A percentile compares a stretch with the other conserved stretches of the same genome.
Evolutionary conservation across 2,113 vertebrate genomes (phyloP).

Genomic region (Corythoichthys haematopterus): DNA sequence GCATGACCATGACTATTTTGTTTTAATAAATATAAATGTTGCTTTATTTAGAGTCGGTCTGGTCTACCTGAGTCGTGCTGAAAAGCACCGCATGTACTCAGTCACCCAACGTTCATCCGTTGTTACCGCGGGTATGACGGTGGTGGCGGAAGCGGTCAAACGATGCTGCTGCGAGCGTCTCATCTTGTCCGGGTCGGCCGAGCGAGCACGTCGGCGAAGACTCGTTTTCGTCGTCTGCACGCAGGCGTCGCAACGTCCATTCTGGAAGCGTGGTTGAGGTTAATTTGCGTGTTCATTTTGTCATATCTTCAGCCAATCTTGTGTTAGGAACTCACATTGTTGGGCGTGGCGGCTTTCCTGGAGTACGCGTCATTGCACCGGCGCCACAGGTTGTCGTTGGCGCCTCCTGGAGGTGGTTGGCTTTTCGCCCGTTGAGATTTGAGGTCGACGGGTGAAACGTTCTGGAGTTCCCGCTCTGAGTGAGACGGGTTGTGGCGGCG

Average conservation of each 20-base stretch:
- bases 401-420: slow-evolving; percentile 42
- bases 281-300: neutral
- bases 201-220: slow-evolving; percentile 69
- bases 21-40: neutral
- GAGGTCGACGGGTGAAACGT: slow-evolving; percentile 39
- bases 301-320: slow-evolving; percentile 14
- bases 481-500: slow-evolving; percentile 30
- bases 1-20: too few relatives aligned
- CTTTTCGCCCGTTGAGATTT: slow-evolving; percentile 74
- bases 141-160: neutral
- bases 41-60: neutral
- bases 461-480: slow-evolving; percentile 33
- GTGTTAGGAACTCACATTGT: slow-evolving; percentile 60
- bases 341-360: slow-evolving; percentile 70
- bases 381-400: slow-evolving; percentile 72
- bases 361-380: slow-evolving; percentile 31
- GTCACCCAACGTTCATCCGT: slow-evolving; percentile 87
- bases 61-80: slow-evolving; percentile 73
- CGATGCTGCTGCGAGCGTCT: slow-evolving; percentile 41
- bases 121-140: slow-evolving; percentile 35
- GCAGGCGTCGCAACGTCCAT: slow-evolving; percentile 75
- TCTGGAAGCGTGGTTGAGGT: slow-evolving; percentile 56
- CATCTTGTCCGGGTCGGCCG: slow-evolving; percentile 76
- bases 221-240: slow-evolving; percentile 64
- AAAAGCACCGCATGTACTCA: slow-evolving; percentile 96